Conservation (phyloP, 1,140 invertebrate species). For the Anoplolepis gracilipes region DNA sequence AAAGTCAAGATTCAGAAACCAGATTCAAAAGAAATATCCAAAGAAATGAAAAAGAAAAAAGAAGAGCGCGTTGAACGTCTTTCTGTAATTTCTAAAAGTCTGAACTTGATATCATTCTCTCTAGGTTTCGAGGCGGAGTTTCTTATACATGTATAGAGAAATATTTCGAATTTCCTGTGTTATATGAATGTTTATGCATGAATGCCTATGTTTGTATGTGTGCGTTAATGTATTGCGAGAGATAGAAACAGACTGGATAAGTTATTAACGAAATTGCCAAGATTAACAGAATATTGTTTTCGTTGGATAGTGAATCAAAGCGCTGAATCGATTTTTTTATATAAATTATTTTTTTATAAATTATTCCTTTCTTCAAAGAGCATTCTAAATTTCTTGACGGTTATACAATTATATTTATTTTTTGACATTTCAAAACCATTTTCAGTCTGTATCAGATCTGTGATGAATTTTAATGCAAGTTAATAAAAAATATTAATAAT, state of each 20-base stretch:
- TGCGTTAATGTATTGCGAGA: not conserved
- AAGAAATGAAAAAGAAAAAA: not conserved
- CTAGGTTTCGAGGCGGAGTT: not conserved
- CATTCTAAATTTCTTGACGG: not conserved
- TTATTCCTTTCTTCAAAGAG: too few species aligned
- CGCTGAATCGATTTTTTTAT: too few species aligned
- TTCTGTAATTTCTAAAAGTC: not conserved
- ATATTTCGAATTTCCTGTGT: too few species aligned
- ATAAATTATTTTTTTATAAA: not conserved
- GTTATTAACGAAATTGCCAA: not conserved
- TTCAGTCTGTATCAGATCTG: not conserved
- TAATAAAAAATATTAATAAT: not conserved
- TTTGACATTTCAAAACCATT: not conserved
- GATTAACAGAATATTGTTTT: constrained; percentile 15
- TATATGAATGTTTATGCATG: constrained; percentile 1
- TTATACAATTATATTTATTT: not conserved
- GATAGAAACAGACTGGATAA: not conserved
- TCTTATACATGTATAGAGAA: not conserved
- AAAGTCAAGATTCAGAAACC: not conserved
- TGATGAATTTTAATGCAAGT: not conserved
- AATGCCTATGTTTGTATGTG: not conserved
- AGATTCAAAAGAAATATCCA: not conserved
- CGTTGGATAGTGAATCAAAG: not conserved
- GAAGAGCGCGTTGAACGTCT: not conserved
- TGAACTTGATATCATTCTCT: not conserved